phyloP scores from a whole-genome alignment of 23 tunicate species.

The Oikopleura vanhoeffeni region DNA sequence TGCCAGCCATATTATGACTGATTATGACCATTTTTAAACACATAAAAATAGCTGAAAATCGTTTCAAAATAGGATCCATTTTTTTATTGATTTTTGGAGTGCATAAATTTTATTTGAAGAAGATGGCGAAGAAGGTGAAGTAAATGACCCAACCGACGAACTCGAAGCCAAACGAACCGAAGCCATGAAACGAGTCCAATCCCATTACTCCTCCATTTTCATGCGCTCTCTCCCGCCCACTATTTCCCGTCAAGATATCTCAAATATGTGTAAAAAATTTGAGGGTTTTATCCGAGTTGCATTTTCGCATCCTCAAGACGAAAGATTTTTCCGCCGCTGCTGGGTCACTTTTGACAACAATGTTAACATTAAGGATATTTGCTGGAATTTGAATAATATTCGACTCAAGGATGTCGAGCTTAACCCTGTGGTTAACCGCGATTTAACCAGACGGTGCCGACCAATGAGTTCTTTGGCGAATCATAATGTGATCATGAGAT shows the following conservation, averaged over 20 bases:
- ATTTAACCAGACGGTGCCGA: conserved; percentile 68
- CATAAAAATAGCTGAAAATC: too few relatives aligned
- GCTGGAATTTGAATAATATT: conserved; percentile 85
- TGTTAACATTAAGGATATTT: conserved; percentile 94
- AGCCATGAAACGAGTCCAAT: conserved; percentile 26
- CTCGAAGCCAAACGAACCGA: background rate
- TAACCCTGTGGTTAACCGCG: conserved; percentile 94
- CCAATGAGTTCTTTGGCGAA: conserved; percentile 79
- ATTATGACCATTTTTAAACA: too few relatives aligned
- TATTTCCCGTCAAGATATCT: conserved; percentile 56
- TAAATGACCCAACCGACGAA: conserved; percentile 10
- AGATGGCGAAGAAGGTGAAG: conserved; percentile 10
- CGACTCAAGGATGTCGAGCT: conserved; percentile 58
- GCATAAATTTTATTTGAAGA: too few relatives aligned
- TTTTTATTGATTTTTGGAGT: too few relatives aligned
- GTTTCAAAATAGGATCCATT: too few relatives aligned
- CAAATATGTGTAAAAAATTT: conserved; percentile 73
- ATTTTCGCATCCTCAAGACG: conserved; percentile 52
- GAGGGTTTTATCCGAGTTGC: conserved; percentile 90
- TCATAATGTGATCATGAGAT: conserved; percentile 49
- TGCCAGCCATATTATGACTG: too few relatives aligned
- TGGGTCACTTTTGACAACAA: conserved; percentile 85
- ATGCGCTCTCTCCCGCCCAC: conserved; percentile 89
- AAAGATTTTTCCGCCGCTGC: conserved; percentile 90
- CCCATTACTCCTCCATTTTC: conserved; percentile 51